These are phyloP conservation scores for Styela plicata DNA, from an alignment of 23 tunicate species.

Conservation along the genomic window DNA sequence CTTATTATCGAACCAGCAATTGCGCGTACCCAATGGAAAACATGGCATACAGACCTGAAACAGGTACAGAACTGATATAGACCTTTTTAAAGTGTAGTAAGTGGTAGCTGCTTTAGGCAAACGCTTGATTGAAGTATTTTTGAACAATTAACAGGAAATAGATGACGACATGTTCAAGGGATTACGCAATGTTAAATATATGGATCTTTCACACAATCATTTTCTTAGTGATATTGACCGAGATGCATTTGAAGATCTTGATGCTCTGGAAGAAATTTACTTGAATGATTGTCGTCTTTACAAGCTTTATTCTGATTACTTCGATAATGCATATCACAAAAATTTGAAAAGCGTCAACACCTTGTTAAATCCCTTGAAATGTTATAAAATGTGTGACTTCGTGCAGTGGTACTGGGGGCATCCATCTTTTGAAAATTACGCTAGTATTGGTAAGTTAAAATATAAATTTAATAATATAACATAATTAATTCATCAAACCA, in stretches of 20 bases:
- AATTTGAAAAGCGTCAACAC: constrained; percentile 12
- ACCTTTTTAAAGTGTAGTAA: no score
- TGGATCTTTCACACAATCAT: constrained; percentile 5
- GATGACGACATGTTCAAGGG: constrained; percentile 14
- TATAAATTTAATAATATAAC: background rate
- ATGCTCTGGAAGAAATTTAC: background rate
- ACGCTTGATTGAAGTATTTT: no score
- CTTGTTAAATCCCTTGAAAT: constrained; percentile 17
- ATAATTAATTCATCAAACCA: no score
- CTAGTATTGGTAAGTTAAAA: constrained; percentile 9
- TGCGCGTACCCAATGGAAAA: no score
- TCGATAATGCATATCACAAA: background rate
- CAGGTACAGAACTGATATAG: no score
- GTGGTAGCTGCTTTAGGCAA: no score
- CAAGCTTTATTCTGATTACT: constrained; percentile 7
- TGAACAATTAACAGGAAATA: background rate
- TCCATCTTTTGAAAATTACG: background rate
- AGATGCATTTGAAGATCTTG: constrained; percentile 13
- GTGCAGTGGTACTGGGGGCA: constrained; percentile 17
- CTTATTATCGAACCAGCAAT: no score
- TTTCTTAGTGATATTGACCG: background rate
- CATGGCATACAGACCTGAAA: no score
- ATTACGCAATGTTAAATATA: background rate
- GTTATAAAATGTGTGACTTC: constrained; percentile 22
- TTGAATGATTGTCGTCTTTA: background rate